Evolutionary conservation across 2,113 vertebrate genomes (phyloP), one percentile per base, ranked within the genome.

Genomic region (Tylochromis polylepis): DNA sequence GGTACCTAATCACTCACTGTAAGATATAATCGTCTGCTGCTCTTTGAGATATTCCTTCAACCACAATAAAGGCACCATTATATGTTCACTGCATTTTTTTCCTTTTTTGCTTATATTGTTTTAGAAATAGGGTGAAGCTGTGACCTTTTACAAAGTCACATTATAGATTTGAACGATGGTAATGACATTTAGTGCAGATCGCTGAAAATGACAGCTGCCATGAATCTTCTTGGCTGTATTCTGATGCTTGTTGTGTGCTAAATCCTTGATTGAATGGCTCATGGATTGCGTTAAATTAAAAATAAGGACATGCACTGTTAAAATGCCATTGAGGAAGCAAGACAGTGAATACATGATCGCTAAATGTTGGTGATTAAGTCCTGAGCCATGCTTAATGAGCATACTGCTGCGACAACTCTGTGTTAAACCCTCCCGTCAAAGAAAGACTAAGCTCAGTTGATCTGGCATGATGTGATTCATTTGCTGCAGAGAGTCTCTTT

Each of bases 381-480:
- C 53, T 85, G 84, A 93, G 92, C 86, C 59, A 34, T 62, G 60
- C 60, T 85, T 93, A 93, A 94, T 91, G 90, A 93, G 88, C 89
- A 77, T 72, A 91, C 85, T 92, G 87, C 77, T 3, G 55, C 46
- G 41, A 87, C 80, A 89, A 79, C 80, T 88, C 75, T 60, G 67
- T 24, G 78, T 70, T 85, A 87, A 88, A 87, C 51, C 85, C 67
- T 60, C 83, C 59, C 12, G 57, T 94, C 92, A 89, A 85, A 92
- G 86, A 83, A 72, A 72, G 83, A 89, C 90, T 88, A 85, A 89
- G 89, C 77, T 65, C 72, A 67, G 93, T 93, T 96, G 95, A 96
- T 96, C 86, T 31, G 57, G 43, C 5, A 4, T 91, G 88, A 93
- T 75, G 51, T 90, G 88, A 96, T 96, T 94, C 88, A 95, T 96